Evolutionary conservation across 2,888 invertebrate species (phyloP).

Genomic region (Catocala nupta): DNA sequence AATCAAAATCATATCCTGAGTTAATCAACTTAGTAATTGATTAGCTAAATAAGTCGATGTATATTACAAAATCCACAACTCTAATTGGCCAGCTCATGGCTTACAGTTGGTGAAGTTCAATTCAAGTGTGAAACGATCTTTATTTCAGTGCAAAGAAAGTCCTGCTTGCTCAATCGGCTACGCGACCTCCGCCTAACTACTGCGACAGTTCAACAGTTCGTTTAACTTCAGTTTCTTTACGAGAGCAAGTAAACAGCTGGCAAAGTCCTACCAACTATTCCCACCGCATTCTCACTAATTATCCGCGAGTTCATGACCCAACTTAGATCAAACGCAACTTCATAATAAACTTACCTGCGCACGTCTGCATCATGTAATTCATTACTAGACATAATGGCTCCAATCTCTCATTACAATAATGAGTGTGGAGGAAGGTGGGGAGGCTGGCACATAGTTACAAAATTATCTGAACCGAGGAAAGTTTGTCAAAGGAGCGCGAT

Average conservation of each 20-base stretch:
- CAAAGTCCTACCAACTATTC: slow-evolving; percentile 23
- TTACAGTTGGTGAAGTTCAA: too few relatives aligned
- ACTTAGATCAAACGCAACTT: slow-evolving; percentile 29
- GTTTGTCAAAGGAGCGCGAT: slow-evolving; percentile 37
- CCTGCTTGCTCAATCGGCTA: too few relatives aligned
- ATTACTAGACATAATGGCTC: slow-evolving; percentile 10
- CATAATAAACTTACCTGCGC: slow-evolving; percentile 5
- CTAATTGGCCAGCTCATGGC: too few relatives aligned
- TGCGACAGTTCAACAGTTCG: not conserved
- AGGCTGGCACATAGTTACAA: slow-evolving; percentile 32
- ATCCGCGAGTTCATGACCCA: slow-evolving; percentile 36
- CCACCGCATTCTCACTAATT: slow-evolving; percentile 22
- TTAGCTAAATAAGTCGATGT: too few relatives aligned
- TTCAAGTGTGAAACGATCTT: too few relatives aligned
- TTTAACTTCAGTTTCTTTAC: slow-evolving; percentile 6
- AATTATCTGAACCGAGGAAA: slow-evolving; percentile 36
- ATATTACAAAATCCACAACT: too few relatives aligned
- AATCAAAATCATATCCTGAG: too few relatives aligned
- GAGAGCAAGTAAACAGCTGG: slow-evolving; percentile 14
- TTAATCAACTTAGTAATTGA: too few relatives aligned
- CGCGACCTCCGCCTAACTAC: not conserved
- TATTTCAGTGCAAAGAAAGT: too few relatives aligned
- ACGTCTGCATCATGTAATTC: slow-evolving; percentile 13
- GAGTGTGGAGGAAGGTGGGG: slow-evolving; percentile 2
- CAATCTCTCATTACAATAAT: slow-evolving; percentile 28